phyloP scores from a whole-genome alignment of 2,888 invertebrate species.

The Chymomyza fuscimana region DNA sequence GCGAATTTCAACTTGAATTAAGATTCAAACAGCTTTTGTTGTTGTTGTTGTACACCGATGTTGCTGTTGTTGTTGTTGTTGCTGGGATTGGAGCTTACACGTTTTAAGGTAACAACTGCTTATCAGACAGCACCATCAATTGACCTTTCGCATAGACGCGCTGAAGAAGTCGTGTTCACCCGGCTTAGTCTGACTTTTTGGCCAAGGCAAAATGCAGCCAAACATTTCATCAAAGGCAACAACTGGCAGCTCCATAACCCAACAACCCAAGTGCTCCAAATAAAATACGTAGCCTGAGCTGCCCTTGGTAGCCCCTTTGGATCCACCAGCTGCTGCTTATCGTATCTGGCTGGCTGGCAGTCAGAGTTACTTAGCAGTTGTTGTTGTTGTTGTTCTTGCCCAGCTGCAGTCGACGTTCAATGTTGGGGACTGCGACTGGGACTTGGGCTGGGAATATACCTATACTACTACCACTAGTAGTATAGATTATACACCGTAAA shows the following conservation, averaged over 20 bases:
- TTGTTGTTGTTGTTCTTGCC: slow-evolving; percentile 34
- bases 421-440: slow-evolving; percentile 27
- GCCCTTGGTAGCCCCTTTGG: background rate
- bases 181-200: slow-evolving; percentile 1
- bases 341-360: slow-evolving; percentile 4
- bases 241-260: background rate
- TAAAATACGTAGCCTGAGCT: slow-evolving; percentile 55
- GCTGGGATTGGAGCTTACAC: slow-evolving; percentile 52
- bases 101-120: slow-evolving; percentile 70
- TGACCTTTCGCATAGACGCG: slow-evolving; percentile 63
- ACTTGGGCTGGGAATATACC: slow-evolving; percentile 49
- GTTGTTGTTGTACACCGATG: background rate
- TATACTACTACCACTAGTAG: no score
- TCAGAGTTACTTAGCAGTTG: slow-evolving; percentile 51
- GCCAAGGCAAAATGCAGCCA: slow-evolving; percentile 15
- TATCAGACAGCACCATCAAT: slow-evolving; percentile 70
- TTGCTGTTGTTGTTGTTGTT: slow-evolving; percentile 23
- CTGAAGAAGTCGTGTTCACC: slow-evolving; percentile 53
- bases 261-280: slow-evolving; percentile 52
- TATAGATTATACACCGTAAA: background rate
- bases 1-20: slow-evolving; percentile 1
- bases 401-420: slow-evolving; percentile 35
- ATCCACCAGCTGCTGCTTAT: slow-evolving; percentile 23
- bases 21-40: slow-evolving; percentile 13
- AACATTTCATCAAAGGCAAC: slow-evolving; percentile 52